Evolutionary conservation across 1,140 invertebrate species (phyloP).

Genomic region (Ceratoteleas bidentatus): DNA sequence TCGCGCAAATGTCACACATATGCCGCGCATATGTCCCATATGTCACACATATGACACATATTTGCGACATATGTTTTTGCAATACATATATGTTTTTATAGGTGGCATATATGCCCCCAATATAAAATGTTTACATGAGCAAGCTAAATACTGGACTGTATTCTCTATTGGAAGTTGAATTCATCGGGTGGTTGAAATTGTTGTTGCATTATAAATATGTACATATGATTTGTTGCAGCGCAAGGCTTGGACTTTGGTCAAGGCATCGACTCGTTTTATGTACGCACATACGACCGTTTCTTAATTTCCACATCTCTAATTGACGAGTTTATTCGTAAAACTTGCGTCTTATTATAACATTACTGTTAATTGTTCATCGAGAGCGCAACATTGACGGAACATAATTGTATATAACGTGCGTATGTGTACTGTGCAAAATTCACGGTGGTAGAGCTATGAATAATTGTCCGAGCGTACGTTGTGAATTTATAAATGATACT

Average conservation of each 20-base stretch:
- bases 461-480: slow-evolving; percentile 49
- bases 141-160: not conserved
- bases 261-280: slow-evolving; percentile 48
- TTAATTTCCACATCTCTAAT: not conserved
- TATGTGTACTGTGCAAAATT: slow-evolving; percentile 43
- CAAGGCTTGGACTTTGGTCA: no score
- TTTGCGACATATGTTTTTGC: no score
- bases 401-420: slow-evolving; percentile 50
- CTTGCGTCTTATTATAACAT: slow-evolving; percentile 10
- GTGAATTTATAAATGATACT: slow-evolving; percentile 57
- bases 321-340: not conserved
- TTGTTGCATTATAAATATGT: slow-evolving; percentile 17
- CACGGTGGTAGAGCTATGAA: slow-evolving; percentile 33
- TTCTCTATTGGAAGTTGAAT: not conserved
- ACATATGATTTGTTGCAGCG: no score
- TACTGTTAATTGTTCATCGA: slow-evolving; percentile 32
- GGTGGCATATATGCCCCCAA: no score
- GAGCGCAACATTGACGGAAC: slow-evolving; percentile 34
- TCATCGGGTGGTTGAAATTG: not conserved
- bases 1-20: no score
- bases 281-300: no score
- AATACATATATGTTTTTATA: no score
- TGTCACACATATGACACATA: no score
- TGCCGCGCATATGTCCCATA: no score
- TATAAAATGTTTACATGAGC: no score